Conservation (phyloP, 2,797 vertebrate species). For the Pteronotus mesoamericanus region DNA sequence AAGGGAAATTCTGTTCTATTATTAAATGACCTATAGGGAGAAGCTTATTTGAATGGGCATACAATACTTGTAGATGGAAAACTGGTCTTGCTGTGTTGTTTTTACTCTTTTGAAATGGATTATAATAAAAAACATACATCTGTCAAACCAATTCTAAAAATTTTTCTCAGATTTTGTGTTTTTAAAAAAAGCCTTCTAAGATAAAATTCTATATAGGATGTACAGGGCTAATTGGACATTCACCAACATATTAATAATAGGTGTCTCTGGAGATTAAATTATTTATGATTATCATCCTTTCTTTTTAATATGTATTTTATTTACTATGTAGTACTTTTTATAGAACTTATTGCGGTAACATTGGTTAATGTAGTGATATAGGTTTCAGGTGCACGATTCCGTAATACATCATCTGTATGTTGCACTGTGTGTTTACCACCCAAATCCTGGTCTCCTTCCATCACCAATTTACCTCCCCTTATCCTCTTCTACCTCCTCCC, state of each 20-base stretch:
- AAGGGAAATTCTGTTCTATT: constrained; percentile 52
- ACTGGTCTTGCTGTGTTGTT: neutral
- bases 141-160: neutral
- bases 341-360: neutral
- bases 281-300: neutral
- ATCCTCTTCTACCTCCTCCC: no score
- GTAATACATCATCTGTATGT: neutral
- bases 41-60: neutral
- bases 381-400: neutral
- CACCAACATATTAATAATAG: neutral
- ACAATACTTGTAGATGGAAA: neutral
- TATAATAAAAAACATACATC: neutral
- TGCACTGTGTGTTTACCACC: neutral
- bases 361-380: neutral
- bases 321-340: neutral
- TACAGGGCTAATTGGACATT: neutral
- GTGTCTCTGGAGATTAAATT: neutral
- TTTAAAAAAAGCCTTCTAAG: neutral
- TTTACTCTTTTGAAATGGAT: neutral
- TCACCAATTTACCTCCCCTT: no score
- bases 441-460: neutral
- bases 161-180: neutral
- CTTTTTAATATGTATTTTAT: neutral
- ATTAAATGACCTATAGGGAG: neutral
- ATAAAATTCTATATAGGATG: neutral